Base-by-base conservation (phyloP, 2,797 vertebrate species). In the Eutrigla gurnardus region DNA sequence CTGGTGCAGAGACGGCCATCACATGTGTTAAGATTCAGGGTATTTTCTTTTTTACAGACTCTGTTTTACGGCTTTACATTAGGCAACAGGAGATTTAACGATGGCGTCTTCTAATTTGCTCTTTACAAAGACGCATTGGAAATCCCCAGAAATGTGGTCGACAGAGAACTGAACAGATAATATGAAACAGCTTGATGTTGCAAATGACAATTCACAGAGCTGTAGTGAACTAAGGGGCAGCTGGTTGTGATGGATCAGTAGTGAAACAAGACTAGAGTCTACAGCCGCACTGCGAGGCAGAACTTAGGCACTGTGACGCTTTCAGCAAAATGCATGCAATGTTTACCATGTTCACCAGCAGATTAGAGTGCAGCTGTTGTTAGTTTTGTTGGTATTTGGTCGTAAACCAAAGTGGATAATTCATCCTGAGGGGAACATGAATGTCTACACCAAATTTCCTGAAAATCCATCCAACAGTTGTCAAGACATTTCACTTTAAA, bases 31-130 rank as follows among this genome's bases (percentile, higher is more conserved):
- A 63, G 70, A 84, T 71, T 65, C 69, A 70, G 50, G 43, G 65
- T 55, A 47, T 13, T n/a, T 60, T 55, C 47, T 13, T n/a, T 60
- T 55, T 52, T 33, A 59, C 35, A 72, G 55, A 47, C 68, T 49
- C 37, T 66, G 67, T 87, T 90, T 91, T 89, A 82, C 65, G 57
- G 80, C 60, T 75, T 68, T 37, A 66, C 57, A 53, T 86, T 49
- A 73, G 57, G 78, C 67, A 85, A 78, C 47, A 17, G 57, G 65
- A 54, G 80, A 83, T 83, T 74, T 79, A 77, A 75, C 61, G 61
- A 83, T 69, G 83, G 53, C 70, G 80, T 82, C 70, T 33, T 83
- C 66, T 82, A 73, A 79, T 83, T 87, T 65, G 42, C 66, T 70
- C 43, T 73, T 45, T 65, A 83, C 72, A 40, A 70, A 82, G 65